Percentiles rank a stretch among this genome's conserved stretches.
Conservation (phyloP, 2,113 vertebrate species). For the Ailuropoda melanoleuca region DNA sequence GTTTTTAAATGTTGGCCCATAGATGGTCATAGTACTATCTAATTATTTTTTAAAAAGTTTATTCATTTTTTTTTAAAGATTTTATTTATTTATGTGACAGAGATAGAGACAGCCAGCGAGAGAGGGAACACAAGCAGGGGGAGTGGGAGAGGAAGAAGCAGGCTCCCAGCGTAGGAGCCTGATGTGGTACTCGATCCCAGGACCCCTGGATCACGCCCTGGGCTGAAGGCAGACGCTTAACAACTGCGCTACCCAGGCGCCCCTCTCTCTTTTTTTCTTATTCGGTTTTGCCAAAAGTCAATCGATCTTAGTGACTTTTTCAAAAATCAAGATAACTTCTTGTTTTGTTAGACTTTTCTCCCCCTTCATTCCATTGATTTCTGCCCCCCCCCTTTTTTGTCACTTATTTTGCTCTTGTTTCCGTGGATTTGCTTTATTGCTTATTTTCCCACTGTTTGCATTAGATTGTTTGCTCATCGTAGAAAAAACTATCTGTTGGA, state of each 20-base stretch:
- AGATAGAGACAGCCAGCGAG: too few relatives aligned
- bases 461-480: neutral
- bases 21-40: neutral
- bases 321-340: neutral
- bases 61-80: neutral
- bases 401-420: neutral
- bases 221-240: too few relatives aligned
- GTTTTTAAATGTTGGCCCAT: neutral
- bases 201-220: too few relatives aligned
- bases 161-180: too few relatives aligned
- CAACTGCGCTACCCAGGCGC: too few relatives aligned
- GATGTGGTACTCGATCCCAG: too few relatives aligned
- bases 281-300: neutral
- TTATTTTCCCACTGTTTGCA: neutral
- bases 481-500: neutral
- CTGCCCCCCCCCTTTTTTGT: neutral
- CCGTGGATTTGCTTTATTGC: neutral
- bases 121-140: too few relatives aligned
- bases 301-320: neutral
- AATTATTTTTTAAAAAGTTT: neutral
- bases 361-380: neutral
- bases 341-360: neutral
- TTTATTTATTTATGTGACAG: too few relatives aligned
- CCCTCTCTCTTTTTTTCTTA: neutral
- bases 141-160: too few relatives aligned